These are phyloP conservation scores for Etheostoma cragini DNA, from an alignment of 2,113 vertebrate genomes.

Conservation along the genomic window DNA sequence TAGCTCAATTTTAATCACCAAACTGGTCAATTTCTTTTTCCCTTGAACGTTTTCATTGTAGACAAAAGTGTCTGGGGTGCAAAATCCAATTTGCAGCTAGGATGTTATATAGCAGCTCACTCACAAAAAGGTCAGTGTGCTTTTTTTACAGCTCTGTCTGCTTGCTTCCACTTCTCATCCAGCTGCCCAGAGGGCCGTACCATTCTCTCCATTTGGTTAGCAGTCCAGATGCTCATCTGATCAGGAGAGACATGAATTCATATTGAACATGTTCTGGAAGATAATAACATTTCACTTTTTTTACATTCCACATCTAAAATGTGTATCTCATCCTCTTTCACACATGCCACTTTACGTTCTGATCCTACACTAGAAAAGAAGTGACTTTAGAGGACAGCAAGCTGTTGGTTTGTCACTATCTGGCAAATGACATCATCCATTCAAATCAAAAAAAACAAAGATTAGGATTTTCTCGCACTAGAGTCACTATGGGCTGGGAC, in stretches of 20 bases:
- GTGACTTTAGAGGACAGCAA: constrained; percentile 15
- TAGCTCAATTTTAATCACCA: constrained; percentile 64
- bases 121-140: constrained; percentile 65
- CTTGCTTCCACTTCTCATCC: constrained; percentile 40
- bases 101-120: constrained; percentile 45
- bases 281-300: constrained; percentile 2
- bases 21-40: constrained; percentile 58
- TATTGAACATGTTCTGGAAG: neutral
- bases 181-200: neutral
- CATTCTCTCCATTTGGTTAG: constrained; percentile 20
- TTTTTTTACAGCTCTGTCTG: constrained; percentile 58
- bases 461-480: constrained; percentile 9
- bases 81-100: constrained; percentile 60
- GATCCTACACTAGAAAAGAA: neutral
- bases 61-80: constrained; percentile 48
- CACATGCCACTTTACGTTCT: constrained; percentile 3
- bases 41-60: constrained; percentile 57
- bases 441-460: constrained; percentile 23
- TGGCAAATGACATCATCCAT: constrained; percentile 17
- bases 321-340: constrained; percentile 1
- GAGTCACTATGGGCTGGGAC: neutral
- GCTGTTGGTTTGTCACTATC: constrained; percentile 5
- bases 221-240: constrained; percentile 8
- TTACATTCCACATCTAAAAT: neutral
- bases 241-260: neutral